Conservation (phyloP, 2,888 invertebrate species). For the Perizoma affinitatum region DNA sequence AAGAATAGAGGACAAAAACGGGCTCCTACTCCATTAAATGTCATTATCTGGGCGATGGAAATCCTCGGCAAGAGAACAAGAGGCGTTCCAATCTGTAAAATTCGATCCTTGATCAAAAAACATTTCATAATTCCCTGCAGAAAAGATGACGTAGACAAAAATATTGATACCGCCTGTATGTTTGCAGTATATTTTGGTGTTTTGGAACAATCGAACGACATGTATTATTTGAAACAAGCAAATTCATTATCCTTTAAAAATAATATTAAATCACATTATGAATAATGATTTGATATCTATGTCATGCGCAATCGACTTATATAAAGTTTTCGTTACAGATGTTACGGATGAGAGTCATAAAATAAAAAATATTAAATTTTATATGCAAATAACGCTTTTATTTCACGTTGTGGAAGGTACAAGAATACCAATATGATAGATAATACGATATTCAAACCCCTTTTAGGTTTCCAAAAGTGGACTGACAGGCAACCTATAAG, state of each 20-base stretch:
- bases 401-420: slow-evolving; percentile 78
- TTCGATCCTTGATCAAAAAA: slow-evolving; percentile 53
- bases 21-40: slow-evolving; percentile 52
- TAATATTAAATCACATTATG: slow-evolving; percentile 10
- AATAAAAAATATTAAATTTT: slow-evolving; percentile 20
- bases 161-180: slow-evolving; percentile 51
- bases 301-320: neutral
- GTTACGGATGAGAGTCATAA: slow-evolving; percentile 13
- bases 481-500: no score
- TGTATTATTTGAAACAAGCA: slow-evolving; percentile 47
- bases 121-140: slow-evolving; percentile 54
- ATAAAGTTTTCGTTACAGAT: slow-evolving; percentile 14
- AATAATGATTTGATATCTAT: slow-evolving; percentile 4
- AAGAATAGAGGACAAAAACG: slow-evolving; percentile 44
- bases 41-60: slow-evolving; percentile 63
- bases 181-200: slow-evolving; percentile 57
- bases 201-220: slow-evolving; percentile 46
- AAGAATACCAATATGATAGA: slow-evolving; percentile 12
- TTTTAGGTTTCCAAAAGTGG: slow-evolving; percentile 49
- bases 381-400: slow-evolving; percentile 22
- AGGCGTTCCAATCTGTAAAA: slow-evolving; percentile 52
- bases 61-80: slow-evolving; percentile 45
- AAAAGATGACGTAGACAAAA: slow-evolving; percentile 51
- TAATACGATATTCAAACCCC: slow-evolving; percentile 16
- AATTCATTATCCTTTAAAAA: slow-evolving; percentile 9